These are phyloP conservation scores for Conus betulinus DNA, from an alignment of 1,140 invertebrate genomes.

Conservation along the genomic window DNA sequence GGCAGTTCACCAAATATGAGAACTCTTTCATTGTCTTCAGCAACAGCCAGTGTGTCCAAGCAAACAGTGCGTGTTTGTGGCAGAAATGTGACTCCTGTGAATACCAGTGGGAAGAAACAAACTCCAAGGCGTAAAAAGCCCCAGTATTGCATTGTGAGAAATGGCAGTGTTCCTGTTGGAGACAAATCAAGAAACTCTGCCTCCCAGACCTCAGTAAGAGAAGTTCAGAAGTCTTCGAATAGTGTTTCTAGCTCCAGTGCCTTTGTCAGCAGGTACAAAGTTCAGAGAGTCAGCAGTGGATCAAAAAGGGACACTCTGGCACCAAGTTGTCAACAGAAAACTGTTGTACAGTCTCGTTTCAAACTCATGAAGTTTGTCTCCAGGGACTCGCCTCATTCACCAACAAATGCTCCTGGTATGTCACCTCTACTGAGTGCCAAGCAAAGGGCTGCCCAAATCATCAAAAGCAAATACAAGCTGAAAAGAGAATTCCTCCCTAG, in stretches of 20 bases:
- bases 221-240: background rate
- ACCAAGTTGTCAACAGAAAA: background rate
- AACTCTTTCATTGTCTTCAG: no score
- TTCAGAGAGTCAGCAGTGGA: background rate
- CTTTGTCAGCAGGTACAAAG: conserved; percentile 13
- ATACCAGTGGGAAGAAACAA: background rate
- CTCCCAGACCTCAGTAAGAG: background rate
- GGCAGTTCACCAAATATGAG: conserved; percentile 2
- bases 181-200: background rate
- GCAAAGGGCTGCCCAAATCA: conserved; percentile 36
- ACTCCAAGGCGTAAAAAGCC: no score
- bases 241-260: background rate
- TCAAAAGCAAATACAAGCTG: conserved; percentile 52
- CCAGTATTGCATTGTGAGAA: background rate
- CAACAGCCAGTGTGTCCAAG: no score
- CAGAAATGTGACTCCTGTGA: background rate
- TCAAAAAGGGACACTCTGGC: background rate
- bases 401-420: background rate
- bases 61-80: background rate
- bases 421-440: background rate
- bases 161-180: background rate
- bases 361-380: background rate
- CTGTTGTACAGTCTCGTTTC: background rate
- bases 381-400: background rate
- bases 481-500: conserved; percentile 23